phyloP scores from a whole-genome alignment of 64 coral and sea anemone species.

The Hydrozoanthus tunicans region DNA sequence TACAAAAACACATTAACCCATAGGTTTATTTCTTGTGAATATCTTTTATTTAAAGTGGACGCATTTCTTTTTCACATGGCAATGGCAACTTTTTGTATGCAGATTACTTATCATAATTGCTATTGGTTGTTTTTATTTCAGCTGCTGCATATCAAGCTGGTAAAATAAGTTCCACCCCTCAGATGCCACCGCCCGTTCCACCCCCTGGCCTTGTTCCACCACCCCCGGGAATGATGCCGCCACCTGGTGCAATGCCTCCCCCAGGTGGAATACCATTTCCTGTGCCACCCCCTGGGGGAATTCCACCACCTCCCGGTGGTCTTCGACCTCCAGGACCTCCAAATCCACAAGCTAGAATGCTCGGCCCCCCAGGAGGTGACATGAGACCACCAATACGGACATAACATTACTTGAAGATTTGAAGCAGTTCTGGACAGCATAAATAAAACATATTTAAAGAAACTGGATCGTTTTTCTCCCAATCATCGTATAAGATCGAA shows the following conservation, averaged over 20 bases:
- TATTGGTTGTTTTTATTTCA: slow-evolving; percentile 14
- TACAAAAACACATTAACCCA: no score
- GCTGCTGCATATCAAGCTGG: slow-evolving; percentile 85
- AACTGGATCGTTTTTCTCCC: no score
- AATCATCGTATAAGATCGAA: no score
- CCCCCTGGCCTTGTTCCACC: slow-evolving; percentile 84
- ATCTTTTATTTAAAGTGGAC: no score
- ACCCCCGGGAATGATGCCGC: slow-evolving; percentile 90
- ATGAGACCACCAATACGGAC: slow-evolving; percentile 55
- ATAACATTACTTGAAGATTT: neutral
- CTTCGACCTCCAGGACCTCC: slow-evolving; percentile 60
- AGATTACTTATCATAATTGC: neutral
- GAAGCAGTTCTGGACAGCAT: neutral
- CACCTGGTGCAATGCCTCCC: slow-evolving; percentile 83
- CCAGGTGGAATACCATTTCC: slow-evolving; percentile 80
- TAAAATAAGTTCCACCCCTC: slow-evolving; percentile 57
- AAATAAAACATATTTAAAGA: neutral
- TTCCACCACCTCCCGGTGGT: slow-evolving; percentile 77
- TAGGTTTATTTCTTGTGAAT: no score
- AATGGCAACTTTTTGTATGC: no score
- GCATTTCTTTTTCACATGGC: no score
- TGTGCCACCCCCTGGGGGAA: slow-evolving; percentile 85
- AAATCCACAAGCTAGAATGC: neutral
- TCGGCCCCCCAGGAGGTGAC: slow-evolving; percentile 25
- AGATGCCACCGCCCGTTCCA: slow-evolving; percentile 72